These are phyloP conservation scores for Phymanthus crucifer DNA, from an alignment of 92 coral and sea anemone genomes.

Conservation along the genomic window DNA sequence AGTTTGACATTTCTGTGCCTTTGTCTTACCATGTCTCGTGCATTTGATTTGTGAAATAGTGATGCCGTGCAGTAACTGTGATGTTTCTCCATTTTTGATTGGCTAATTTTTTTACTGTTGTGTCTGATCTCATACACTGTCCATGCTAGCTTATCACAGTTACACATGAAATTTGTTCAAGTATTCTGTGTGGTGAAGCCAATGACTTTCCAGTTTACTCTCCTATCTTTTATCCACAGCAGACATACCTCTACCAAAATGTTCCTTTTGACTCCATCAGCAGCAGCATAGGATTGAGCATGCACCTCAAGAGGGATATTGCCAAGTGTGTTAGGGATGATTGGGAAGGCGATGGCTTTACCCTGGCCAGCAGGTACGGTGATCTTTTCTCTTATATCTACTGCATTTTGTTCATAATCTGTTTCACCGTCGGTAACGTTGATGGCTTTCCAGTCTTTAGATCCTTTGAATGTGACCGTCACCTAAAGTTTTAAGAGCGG, in stretches of 20 bases:
- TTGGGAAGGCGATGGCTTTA: slow-evolving; percentile 79
- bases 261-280: slow-evolving; percentile 78
- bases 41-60: too few relatives aligned
- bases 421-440: slow-evolving; percentile 32
- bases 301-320: slow-evolving; percentile 69
- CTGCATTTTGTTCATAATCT: slow-evolving; percentile 27
- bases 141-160: too few relatives aligned
- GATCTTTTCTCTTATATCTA: slow-evolving; percentile 51
- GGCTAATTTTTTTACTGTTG: too few relatives aligned
- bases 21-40: too few relatives aligned
- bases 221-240: neutral
- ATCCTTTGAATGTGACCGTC: slow-evolving; percentile 69
- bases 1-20: too few relatives aligned
- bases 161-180: too few relatives aligned
- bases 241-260: slow-evolving; percentile 87
- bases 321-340: slow-evolving; percentile 77
- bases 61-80: too few relatives aligned
- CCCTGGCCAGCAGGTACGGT: slow-evolving; percentile 78
- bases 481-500: slow-evolving; percentile 50
- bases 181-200: neutral
- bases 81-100: too few relatives aligned
- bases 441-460: slow-evolving; percentile 64
- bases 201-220: neutral
- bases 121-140: too few relatives aligned
- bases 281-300: slow-evolving; percentile 76